phyloP scores from a whole-genome alignment of 2,888 invertebrate species.

The Euplagia quadripunctaria region DNA sequence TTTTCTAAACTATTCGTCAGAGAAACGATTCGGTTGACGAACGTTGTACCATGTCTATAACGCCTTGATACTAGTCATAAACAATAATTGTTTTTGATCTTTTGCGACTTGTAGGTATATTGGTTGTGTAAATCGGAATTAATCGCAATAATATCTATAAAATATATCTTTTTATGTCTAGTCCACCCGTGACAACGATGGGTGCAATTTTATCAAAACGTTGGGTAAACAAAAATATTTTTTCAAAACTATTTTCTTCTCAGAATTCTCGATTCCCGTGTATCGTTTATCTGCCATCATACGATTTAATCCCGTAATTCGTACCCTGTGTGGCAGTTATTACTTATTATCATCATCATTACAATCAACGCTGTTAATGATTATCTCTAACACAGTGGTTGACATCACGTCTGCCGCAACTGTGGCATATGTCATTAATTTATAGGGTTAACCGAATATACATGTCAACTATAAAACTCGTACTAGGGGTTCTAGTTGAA shows the following conservation, averaged over 20 bases:
- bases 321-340: too few relatives aligned
- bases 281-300: not conserved
- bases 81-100: not conserved
- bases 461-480: too few relatives aligned
- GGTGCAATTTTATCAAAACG: not conserved
- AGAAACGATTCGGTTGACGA: conserved; percentile 79
- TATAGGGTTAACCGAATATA: too few relatives aligned
- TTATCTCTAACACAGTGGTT: too few relatives aligned
- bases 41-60: conserved; percentile 53
- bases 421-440: too few relatives aligned
- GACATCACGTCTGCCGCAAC: too few relatives aligned
- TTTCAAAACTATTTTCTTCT: not conserved
- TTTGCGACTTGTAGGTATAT: not conserved
- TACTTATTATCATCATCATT: not conserved
- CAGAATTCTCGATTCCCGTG: not conserved
- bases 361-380: too few relatives aligned
- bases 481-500: too few relatives aligned
- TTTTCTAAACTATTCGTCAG: conserved; percentile 82
- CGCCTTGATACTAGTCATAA: conserved; percentile 48
- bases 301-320: not conserved
- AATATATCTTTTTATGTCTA: too few relatives aligned
- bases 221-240: not conserved
- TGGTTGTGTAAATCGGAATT: not conserved
- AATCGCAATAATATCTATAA: not conserved
- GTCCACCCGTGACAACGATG: too few relatives aligned